Evolutionary conservation across 2,888 invertebrate genomes (phyloP).

Genomic region (Steromphala cineraria): DNA sequence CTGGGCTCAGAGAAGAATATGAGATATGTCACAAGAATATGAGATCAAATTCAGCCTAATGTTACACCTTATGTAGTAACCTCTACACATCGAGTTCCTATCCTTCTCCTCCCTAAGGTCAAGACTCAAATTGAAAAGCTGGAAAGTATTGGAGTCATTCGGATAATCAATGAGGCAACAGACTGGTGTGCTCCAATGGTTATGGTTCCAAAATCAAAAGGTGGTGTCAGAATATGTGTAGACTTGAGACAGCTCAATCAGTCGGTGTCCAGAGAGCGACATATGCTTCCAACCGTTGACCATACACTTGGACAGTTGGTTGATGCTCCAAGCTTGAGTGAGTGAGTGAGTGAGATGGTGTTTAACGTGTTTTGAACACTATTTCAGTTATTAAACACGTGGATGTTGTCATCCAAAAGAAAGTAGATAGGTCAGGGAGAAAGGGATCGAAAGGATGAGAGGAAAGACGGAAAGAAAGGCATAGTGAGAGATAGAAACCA

Average conservation of each 20-base stretch:
- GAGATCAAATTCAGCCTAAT: conserved; percentile 1
- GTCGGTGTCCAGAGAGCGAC: conserved; percentile 33
- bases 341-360: too few species aligned
- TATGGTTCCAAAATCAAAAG: conserved; percentile 37
- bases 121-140: conserved; percentile 25
- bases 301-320: background rate
- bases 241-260: conserved; percentile 40
- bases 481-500: too few species aligned
- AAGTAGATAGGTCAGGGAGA: too few species aligned
- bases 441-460: too few species aligned
- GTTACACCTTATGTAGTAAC: conserved; percentile 23
- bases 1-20: background rate
- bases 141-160: conserved; percentile 32
- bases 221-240: conserved; percentile 31
- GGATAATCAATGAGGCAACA: conserved; percentile 36
- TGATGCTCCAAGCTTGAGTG: background rate
- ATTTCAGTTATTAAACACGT: too few species aligned
- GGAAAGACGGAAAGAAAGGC: too few species aligned
- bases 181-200: conserved; percentile 39
- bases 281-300: conserved; percentile 30
- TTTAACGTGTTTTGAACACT: too few species aligned
- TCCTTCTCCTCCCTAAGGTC: conserved; percentile 26
- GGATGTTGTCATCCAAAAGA: too few species aligned
- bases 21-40: background rate
- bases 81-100: conserved; percentile 26